Conservation (phyloP, 2,888 invertebrate species). For the Sepioteuthis lessoniana region DNA sequence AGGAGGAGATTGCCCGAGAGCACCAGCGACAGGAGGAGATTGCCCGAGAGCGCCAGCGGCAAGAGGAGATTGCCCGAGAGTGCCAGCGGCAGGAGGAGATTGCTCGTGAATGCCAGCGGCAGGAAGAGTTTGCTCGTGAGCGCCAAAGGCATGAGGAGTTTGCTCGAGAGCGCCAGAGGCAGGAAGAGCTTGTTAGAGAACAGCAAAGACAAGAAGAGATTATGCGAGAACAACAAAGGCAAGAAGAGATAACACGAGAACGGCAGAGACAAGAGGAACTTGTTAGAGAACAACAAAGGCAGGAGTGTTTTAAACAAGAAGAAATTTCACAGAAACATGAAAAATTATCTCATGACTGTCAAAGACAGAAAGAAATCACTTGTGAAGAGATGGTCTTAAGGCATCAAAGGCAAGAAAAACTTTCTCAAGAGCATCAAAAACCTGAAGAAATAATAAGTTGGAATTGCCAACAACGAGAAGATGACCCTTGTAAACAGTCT, state of each 20-base stretch:
- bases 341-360: not conserved
- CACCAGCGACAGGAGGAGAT: not conserved
- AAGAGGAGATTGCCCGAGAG: no score
- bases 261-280: no score
- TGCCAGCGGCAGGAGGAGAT: no score
- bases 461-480: not conserved
- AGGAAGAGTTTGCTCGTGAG: no score
- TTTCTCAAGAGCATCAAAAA: slow-evolving; percentile 34
- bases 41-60: not conserved
- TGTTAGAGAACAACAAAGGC: not conserved
- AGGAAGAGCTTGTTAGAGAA: no score
- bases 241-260: no score
- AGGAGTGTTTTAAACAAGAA: not conserved
- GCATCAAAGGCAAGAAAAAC: slow-evolving; percentile 38
- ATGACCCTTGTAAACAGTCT: not conserved
- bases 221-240: no score
- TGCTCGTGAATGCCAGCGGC: no score
- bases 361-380: not conserved
- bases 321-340: not conserved
- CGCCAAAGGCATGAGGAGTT: no score
- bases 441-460: not conserved
- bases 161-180: no score
- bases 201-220: no score
- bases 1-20: not conserved
- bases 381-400: slow-evolving; percentile 35